Evolutionary conservation across 2,888 invertebrate genomes (phyloP), one percentile per base, ranked within the genome.

Genomic region (Didymodactylos carnosus): DNA sequence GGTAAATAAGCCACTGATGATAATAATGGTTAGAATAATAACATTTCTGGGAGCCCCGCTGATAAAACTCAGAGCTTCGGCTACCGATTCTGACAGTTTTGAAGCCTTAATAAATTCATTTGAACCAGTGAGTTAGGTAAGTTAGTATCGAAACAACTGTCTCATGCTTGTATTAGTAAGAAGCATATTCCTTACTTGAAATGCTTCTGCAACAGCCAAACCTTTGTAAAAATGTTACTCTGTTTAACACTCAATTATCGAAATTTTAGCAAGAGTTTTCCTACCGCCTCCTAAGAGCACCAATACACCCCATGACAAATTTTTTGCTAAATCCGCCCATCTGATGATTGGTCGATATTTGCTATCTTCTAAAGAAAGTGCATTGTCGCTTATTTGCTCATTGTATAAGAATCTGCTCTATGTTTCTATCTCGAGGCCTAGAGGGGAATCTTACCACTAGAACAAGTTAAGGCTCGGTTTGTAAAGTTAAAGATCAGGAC

Each of bases 241-340:
- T 46, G 39, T 46, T 72, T 29, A 35, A 35, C 27, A n/a, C 14
- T 23, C 23, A 7, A 71, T 40, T 40, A 5, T 43, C 41, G 19
- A 71, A 43, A 43, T 40, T 27, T 39, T n/a, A 27, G 16, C 13
- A 71, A 16, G 14, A 7, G 3, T 29, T 53, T 8, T 10, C 51
- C n/a, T n/a, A n/a, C n/a, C n/a, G n/a, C n/a, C n/a, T 35, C 82
- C 82, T 69, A 93, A 86, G 72, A 93, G 86, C 79, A 93, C 88
- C 46, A 93, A 87, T 7, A 93, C 86, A 51, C 91, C 91, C 93
- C 93, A 94, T 7, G 92, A 92, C 76, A 92, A 88, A 81, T 90
- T 91, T 72, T 89, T 87, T 80, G 92, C 90, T 35, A 92, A 87
- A 69, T 88, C 88, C 76, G 89, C 88, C 93, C 93, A 94, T 11